A percentile compares a stretch with the other conserved stretches of the same genome.
phyloP scores from a whole-genome alignment of 2,797 vertebrate species.

The Pygocentrus nattereri region DNA sequence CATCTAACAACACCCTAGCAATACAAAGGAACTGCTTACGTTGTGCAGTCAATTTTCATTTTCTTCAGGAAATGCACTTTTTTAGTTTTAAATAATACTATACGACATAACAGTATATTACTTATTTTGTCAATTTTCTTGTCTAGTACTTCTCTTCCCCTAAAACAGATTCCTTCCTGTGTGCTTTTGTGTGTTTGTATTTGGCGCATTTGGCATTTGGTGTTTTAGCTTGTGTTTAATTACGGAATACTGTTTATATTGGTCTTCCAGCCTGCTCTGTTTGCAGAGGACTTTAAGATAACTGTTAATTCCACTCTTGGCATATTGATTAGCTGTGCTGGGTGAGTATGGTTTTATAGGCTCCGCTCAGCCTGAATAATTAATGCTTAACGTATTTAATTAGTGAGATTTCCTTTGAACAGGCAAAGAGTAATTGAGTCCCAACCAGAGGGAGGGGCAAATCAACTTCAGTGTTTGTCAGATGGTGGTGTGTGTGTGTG shows the following conservation, averaged over 20 bases:
- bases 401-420: constrained; percentile 78
- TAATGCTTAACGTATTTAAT: constrained; percentile 82
- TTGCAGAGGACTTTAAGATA: constrained; percentile 81
- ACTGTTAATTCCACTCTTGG: constrained; percentile 78
- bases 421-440: constrained; percentile 74
- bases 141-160: neutral
- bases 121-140: neutral
- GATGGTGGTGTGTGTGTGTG: neutral
- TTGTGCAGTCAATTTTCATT: too few species aligned
- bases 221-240: constrained; percentile 62
- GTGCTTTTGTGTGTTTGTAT: neutral
- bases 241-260: constrained; percentile 80
- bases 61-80: too few species aligned
- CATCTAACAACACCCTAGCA: too few species aligned
- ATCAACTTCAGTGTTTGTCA: constrained; percentile 39
- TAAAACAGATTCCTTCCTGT: neutral
- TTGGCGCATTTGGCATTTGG: neutral
- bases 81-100: too few species aligned
- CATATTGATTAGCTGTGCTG: constrained; percentile 74
- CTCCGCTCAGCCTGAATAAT: constrained; percentile 75
- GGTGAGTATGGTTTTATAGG: constrained; percentile 76
- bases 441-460: constrained; percentile 42
- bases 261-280: constrained; percentile 68
- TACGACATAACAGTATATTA: too few species aligned
- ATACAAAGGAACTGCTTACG: too few species aligned